phyloP scores from a whole-genome alignment of 2,797 vertebrate genomes.

The Heteromormyrus szaboi region DNA sequence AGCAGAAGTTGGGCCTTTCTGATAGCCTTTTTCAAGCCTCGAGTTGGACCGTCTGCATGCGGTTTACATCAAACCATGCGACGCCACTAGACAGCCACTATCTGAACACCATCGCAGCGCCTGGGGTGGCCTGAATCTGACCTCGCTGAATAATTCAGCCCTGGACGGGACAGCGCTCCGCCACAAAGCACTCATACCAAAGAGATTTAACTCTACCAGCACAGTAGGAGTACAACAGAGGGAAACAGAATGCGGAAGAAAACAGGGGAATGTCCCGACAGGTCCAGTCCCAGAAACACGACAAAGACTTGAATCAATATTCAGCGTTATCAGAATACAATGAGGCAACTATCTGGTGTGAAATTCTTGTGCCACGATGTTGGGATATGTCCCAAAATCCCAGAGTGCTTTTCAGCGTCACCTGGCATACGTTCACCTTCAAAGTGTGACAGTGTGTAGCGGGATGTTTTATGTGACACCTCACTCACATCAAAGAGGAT shows the following conservation, averaged over 20 bases:
- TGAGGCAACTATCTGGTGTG: not conserved
- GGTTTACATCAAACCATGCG: not conserved
- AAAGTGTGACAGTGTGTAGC: not conserved
- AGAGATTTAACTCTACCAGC: not conserved
- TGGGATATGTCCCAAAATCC: not conserved
- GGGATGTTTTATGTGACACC: not conserved
- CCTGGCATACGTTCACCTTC: not conserved
- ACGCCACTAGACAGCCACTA: not conserved
- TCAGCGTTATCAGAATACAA: not conserved
- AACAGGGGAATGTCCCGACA: not conserved
- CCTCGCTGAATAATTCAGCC: not conserved
- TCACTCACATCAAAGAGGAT: not conserved
- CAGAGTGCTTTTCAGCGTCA: not conserved
- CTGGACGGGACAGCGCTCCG: not conserved
- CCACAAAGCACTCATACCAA: not conserved
- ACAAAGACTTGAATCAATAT: not conserved
- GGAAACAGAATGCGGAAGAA: not conserved
- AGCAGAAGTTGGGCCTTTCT: not conserved
- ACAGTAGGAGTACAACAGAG: not conserved
- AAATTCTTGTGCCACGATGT: not conserved
- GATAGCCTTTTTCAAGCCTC: not conserved
- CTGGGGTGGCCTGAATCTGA: not conserved
- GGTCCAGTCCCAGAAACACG: not conserved
- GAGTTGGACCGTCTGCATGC: not conserved
- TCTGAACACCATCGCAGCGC: not conserved